Conservation (phyloP, 2,113 vertebrate species). For the Taxidea taxus region DNA sequence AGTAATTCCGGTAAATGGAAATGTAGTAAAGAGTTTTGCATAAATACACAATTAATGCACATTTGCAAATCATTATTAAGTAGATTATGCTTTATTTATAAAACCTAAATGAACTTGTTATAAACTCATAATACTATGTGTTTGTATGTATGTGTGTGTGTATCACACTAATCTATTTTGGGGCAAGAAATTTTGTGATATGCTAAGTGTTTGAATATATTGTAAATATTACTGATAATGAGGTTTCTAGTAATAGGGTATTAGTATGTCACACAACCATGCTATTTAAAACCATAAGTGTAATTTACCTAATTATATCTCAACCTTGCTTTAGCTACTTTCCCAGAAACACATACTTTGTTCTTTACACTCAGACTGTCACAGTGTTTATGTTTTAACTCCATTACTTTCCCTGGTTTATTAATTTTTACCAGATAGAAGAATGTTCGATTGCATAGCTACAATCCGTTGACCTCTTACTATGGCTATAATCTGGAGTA, state of each 20-base stretch:
- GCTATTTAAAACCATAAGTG: neutral
- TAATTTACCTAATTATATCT: neutral
- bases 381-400: conserved; percentile 22
- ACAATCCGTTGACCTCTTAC: neutral
- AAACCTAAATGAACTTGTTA: conserved; percentile 23
- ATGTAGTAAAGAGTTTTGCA: neutral
- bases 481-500: neutral
- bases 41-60: neutral
- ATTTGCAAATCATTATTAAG: neutral
- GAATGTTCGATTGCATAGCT: neutral
- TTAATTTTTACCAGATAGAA: conserved; percentile 51
- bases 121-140: neutral
- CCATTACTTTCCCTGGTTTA: neutral
- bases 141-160: neutral
- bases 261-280: neutral
- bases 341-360: neutral
- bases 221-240: conserved; percentile 22
- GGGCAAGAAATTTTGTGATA: neutral
- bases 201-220: neutral
- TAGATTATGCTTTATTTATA: neutral
- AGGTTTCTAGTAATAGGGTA: neutral
- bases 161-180: neutral
- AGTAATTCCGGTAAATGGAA: conserved; percentile 1
- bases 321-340: neutral
- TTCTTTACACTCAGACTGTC: neutral